Evolutionary conservation across 2,113 vertebrate species (phyloP).

Genomic region (Cheirogaleus medius): DNA sequence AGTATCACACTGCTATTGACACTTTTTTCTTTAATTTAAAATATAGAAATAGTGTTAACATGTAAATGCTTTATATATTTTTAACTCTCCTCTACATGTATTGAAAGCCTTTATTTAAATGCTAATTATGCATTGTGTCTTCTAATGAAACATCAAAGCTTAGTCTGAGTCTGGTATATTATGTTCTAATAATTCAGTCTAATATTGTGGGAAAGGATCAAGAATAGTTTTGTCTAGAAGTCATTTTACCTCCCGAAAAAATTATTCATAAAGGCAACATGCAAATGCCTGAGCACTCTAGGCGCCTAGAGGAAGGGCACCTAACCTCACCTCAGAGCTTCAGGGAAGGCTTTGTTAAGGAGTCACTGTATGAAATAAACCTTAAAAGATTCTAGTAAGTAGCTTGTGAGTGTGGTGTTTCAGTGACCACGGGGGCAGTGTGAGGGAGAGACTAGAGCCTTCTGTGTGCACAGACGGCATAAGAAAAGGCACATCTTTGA

Average conservation of each 20-base stretch:
- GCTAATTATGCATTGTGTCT: background rate
- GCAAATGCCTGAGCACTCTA: background rate
- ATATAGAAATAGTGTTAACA: background rate
- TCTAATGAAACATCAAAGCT: background rate
- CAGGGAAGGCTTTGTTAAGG: background rate
- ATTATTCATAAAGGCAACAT: background rate
- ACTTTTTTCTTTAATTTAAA: background rate
- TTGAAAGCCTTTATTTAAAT: background rate
- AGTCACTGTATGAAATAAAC: background rate
- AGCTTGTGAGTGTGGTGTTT: background rate
- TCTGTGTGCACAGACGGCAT: background rate
- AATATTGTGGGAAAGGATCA: background rate
- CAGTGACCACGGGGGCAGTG: too few species aligned
- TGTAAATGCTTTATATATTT: background rate
- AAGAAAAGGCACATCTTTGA: background rate
- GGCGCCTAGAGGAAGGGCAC: background rate
- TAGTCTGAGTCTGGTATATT: background rate
- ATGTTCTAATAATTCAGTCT: background rate
- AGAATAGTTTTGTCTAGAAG: background rate
- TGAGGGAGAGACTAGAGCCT: background rate
- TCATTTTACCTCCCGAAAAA: background rate
- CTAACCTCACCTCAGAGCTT: background rate
- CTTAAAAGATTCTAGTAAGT: background rate
- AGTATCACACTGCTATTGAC: background rate
- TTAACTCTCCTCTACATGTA: background rate